Conservation (phyloP, 2,113 vertebrate species). For the Sitta europaea region DNA sequence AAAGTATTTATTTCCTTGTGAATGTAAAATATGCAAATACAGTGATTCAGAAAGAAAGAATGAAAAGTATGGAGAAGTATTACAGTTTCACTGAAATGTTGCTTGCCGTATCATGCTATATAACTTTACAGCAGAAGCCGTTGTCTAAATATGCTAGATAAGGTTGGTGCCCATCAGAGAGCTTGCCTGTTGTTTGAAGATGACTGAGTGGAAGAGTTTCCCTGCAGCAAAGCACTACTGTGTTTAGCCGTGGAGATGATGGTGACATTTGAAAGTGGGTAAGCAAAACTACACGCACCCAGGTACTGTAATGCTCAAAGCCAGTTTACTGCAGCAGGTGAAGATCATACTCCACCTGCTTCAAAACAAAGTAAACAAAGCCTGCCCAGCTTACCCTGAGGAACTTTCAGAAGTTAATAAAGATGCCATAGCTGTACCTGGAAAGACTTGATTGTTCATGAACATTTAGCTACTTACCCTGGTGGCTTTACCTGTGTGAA, state of each 20-base stretch:
- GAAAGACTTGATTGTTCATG: neutral
- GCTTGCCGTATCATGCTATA: neutral
- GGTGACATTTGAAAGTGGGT: neutral
- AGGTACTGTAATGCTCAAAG: neutral
- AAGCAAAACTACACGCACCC: neutral
- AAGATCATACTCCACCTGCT: neutral
- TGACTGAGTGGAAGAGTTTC: neutral
- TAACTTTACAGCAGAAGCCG: neutral
- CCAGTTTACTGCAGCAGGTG: neutral
- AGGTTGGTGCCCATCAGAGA: neutral
- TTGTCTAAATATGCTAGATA: neutral
- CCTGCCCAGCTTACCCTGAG: neutral
- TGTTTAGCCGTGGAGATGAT: neutral
- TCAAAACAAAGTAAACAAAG: neutral
- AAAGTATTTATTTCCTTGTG: constrained; percentile 32
- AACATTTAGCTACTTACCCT: neutral
- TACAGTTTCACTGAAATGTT: neutral
- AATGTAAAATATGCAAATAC: constrained; percentile 51
- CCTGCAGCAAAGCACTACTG: neutral
- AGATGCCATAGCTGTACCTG: neutral
- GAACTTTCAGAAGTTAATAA: neutral
- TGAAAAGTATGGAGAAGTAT: neutral
- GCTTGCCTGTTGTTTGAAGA: neutral
- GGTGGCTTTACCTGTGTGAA: neutral
- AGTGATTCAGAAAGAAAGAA: neutral